Percentiles rank a stretch among this genome's conserved stretches.
phyloP scores from a whole-genome alignment of 2,888 invertebrate genomes.

The Dermolepida albohirtum region DNA sequence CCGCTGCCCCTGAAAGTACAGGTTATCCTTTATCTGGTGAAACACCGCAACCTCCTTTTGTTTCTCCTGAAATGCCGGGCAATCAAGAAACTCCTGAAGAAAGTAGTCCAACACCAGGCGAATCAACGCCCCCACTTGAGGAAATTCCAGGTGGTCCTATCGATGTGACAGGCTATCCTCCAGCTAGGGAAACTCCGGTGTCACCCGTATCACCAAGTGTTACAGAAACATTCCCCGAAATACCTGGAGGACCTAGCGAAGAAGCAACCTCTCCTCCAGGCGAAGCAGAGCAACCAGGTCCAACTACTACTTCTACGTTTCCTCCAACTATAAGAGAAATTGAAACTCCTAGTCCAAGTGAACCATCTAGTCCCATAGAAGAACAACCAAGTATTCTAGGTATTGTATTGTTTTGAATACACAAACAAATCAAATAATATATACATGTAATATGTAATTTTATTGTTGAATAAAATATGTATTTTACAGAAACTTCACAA shows the following conservation, averaged over 20 bases:
- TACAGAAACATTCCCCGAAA: constrained; percentile 20
- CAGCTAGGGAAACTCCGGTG: constrained; percentile 26
- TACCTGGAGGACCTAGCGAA: constrained; percentile 33
- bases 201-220: not conserved
- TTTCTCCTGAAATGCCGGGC: constrained; percentile 19
- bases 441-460: too few relatives aligned
- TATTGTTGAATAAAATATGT: too few relatives aligned
- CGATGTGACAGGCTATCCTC: constrained; percentile 32
- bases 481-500: too few relatives aligned
- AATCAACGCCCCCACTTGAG: constrained; percentile 36
- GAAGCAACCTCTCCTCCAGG: constrained; percentile 27
- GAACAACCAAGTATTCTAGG: constrained; percentile 22
- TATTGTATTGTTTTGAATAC: not conserved
- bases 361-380: constrained; percentile 46
- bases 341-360: constrained; percentile 43
- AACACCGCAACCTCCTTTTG: constrained; percentile 45
- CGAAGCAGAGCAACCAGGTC: constrained; percentile 9
- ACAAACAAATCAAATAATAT: too few relatives aligned
- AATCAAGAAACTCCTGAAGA: constrained; percentile 5
- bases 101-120: constrained; percentile 12
- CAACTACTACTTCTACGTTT: constrained; percentile 1
- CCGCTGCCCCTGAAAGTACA: constrained; percentile 47
- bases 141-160: constrained; percentile 28
- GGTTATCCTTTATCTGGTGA: constrained; percentile 39
- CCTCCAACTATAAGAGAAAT: not conserved